These are phyloP conservation scores for Mylabris sibirica DNA, from an alignment of 2,888 invertebrate species.

Conservation along the genomic window DNA sequence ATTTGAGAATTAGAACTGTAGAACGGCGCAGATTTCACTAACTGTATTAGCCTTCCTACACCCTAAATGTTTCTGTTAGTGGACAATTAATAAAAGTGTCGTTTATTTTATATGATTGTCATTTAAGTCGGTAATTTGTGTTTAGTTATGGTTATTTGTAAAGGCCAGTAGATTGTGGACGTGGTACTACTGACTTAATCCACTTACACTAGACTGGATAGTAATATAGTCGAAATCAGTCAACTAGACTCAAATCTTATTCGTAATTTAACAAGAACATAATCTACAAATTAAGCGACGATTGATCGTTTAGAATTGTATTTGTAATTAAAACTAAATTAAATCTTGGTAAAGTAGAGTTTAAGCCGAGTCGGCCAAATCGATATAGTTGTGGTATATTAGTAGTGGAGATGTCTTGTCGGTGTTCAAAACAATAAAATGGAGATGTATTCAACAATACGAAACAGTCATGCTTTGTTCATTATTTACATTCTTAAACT, in stretches of 20 bases:
- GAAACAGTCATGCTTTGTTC: background rate
- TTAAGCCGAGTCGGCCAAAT: background rate
- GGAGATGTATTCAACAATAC: background rate
- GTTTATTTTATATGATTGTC: slow-evolving; percentile 44
- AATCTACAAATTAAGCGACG: too few relatives aligned
- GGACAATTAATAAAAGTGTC: slow-evolving; percentile 47
- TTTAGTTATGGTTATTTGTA: slow-evolving; percentile 41
- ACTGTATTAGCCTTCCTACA: slow-evolving; percentile 32
- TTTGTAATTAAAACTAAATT: too few relatives aligned
- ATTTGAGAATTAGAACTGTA: background rate
- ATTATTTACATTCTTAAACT: background rate
- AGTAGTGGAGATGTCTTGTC: too few relatives aligned
- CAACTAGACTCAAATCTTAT: too few relatives aligned
- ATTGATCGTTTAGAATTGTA: too few relatives aligned
- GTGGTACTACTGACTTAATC: slow-evolving; percentile 7
- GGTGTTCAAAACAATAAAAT: too few relatives aligned
- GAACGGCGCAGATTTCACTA: slow-evolving; percentile 16
- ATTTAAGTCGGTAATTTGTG: slow-evolving; percentile 48
- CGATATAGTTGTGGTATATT: background rate
- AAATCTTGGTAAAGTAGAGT: background rate
- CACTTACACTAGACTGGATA: background rate
- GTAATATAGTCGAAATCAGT: background rate
- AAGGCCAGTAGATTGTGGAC: slow-evolving; percentile 15
- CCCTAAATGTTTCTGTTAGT: slow-evolving; percentile 35
- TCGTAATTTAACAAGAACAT: too few relatives aligned